phyloP scores from a whole-genome alignment of 1,140 invertebrate genomes.

The Tigriopus japonicus region DNA sequence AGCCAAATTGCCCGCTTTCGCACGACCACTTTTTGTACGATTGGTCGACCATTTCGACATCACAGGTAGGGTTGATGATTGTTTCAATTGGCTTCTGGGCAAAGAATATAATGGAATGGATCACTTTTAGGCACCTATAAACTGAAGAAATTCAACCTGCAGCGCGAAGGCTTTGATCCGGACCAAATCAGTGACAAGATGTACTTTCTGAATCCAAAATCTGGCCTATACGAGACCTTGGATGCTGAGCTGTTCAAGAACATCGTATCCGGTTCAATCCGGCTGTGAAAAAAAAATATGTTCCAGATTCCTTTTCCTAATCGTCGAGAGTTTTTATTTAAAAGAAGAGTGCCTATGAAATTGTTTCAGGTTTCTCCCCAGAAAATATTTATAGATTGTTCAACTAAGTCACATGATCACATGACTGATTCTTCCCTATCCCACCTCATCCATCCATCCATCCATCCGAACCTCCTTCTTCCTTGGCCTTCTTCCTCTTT shows the following conservation, averaged over 20 bases:
- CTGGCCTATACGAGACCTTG: background rate
- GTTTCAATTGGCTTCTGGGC: background rate
- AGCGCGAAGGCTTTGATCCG: slow-evolving; percentile 7
- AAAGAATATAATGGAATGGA: background rate
- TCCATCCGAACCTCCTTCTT: too few species aligned
- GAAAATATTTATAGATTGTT: too few species aligned
- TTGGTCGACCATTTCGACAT: slow-evolving; percentile 60
- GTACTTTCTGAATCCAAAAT: background rate
- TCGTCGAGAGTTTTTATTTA: too few species aligned
- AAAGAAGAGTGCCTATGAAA: too few species aligned
- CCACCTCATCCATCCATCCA: too few species aligned
- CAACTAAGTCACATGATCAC: too few species aligned
- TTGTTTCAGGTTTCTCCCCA: too few species aligned
- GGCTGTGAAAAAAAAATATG: background rate
- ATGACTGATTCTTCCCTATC: too few species aligned
- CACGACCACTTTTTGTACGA: slow-evolving; percentile 67
- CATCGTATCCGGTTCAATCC: background rate
- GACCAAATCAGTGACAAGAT: background rate
- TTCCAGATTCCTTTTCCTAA: too few species aligned
- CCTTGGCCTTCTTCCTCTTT: too few species aligned
- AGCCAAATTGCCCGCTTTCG: slow-evolving; percentile 57
- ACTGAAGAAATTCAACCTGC: slow-evolving; percentile 4
- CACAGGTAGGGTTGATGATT: slow-evolving; percentile 39
- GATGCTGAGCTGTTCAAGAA: background rate
- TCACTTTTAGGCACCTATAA: slow-evolving; percentile 10